Base-by-base conservation (phyloP, 1,140 invertebrate species). In the Leptestheria dahalacensis region DNA sequence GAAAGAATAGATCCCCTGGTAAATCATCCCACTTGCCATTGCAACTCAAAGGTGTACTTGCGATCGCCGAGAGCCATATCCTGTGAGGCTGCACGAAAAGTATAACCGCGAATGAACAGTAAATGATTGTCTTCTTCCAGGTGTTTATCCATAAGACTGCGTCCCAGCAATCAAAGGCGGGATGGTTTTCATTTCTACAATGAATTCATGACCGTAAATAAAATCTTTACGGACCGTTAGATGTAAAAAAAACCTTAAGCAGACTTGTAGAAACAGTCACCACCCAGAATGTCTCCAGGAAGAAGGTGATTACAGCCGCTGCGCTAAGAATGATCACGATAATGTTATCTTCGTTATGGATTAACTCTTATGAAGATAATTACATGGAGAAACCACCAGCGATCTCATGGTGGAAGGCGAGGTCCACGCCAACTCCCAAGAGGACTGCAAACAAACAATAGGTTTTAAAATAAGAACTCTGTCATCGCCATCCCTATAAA, bases 61-160 rank as follows among this genome's bases (percentile, higher is more conserved):
- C 70, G 11, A 73, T 71, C 57, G 71, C 69, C 55, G 73, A 73
- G 2, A 76, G 68, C 73, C 73, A 74, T 18, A 75, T 67, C 48
- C 67, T 68, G 57, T 75, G 66, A n/a, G 76, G 74, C 64, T 72
- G 70, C 64, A 76, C 70, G 66, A 75, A 75, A 62, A 77, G 68
- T 46, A 74, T 64, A n/a, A 71, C 66, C 33, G 74, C 70, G 41
- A 77, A 64, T 11, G 71, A 64, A 24, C 73, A 60, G 64, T 78
- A 78, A 59, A 78, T 67, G 49, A 78, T 65, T 41, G 72, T 71
- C 64, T 72, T 72, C 62, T 73, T 72, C 77, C 77, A 78, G 56
- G 73, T 69, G 46, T 72, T 71, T 26, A 73, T 60, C 68, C 70
- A 70, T 33, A 76, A 64, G 23, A 76, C 70, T 15, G 64, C 64